phyloP scores from a whole-genome alignment of 92 coral and sea anemone genomes.

The Epizoanthus scotinus region DNA sequence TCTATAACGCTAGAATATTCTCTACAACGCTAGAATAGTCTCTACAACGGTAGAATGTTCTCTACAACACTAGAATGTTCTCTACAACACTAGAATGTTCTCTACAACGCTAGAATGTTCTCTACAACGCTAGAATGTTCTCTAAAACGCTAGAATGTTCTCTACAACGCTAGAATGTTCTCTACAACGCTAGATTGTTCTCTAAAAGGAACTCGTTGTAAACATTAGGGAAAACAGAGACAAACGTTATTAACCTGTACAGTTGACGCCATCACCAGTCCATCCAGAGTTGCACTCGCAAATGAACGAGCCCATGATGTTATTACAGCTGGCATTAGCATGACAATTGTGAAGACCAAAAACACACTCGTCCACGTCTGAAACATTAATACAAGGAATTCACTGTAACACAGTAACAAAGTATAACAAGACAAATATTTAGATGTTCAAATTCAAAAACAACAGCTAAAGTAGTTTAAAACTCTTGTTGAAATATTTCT shows the following conservation, averaged over 20 bases:
- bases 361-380: slow-evolving; percentile 22
- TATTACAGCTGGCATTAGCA: not conserved
- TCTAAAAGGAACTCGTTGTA: not conserved
- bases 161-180: no score
- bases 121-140: no score
- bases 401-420: not conserved
- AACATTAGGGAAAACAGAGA: not conserved
- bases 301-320: slow-evolving; percentile 10
- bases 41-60: no score
- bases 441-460: no score
- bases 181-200: no score
- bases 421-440: not conserved
- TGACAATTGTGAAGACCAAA: slow-evolving; percentile 28
- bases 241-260: slow-evolving; percentile 7
- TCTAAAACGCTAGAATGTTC: no score
- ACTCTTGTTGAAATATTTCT: not conserved
- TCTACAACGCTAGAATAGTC: no score
- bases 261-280: slow-evolving; percentile 21
- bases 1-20: no score
- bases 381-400: not conserved
- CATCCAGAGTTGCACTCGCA: slow-evolving; percentile 20
- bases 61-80: no score
- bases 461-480: not conserved
- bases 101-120: no score
- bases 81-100: no score